Evolutionary conservation across 2,797 vertebrate species (phyloP), one percentile per base, ranked within the genome.

Genomic region (Tamandua tetradactyla): DNA sequence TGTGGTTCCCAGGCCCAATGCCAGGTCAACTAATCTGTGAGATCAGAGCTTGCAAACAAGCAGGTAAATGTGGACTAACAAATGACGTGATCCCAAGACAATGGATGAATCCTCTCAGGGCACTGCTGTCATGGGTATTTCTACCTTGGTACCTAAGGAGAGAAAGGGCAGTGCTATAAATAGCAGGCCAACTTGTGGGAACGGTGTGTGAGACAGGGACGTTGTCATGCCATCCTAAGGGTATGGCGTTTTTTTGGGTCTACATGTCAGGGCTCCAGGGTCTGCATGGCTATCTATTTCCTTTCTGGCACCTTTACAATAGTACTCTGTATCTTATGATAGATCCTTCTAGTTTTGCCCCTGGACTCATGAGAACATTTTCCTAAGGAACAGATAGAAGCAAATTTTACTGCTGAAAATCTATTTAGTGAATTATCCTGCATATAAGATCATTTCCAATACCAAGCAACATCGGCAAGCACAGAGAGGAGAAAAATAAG

Each of bases 401-500:
- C 20, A 52, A 17, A n/a, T 11, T 49, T 42, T 52, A 37, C 23
- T 25, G 62, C 44, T 52, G 44, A 84, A 68, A 75, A 44, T 49
- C 44, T 42, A 17, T 82, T 49, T 84, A 44, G 30, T 68, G 22
- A 84, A 25, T 25, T 30, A 35, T 83, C 64, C 42, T 47, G 7
- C 20, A 47, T 52, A 66, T 15, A 25, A 30, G 20, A 13, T 57
- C 47, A 42, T 57, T 78, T 78, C 62, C 7, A 22, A 35, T 30
- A 57, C 23, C 35, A 22, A 57, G 20, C 30, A 17, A 86, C 27
- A 86, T 42, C 35, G 57, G 27, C 47, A 32, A 71, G 18, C 35
- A 32, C 14, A 72, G 49, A 59, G 49, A 92, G 11, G 76, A 37
- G 52, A 89, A 94, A 96, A 75, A 18, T 35, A 94, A 22, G 32